Conservation (phyloP, 2,797 vertebrate genomes). For the Aplochiton taeniatus region DNA sequence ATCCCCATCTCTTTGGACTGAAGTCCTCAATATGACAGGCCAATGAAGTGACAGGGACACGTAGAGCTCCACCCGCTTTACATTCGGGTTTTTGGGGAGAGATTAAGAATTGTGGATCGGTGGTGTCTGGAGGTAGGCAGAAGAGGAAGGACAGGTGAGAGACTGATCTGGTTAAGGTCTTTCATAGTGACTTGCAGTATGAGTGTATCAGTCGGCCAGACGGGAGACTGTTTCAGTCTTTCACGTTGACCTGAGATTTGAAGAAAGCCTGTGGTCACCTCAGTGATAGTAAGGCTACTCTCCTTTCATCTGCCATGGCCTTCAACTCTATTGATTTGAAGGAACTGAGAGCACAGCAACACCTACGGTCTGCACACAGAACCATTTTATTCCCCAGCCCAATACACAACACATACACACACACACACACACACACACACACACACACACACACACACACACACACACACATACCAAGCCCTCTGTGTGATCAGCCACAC, state of each 20-base stretch:
- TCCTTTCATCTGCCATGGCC: conserved; percentile 37
- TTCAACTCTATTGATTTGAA: conserved; percentile 60
- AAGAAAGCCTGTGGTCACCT: conserved; percentile 10
- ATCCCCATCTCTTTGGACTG: too few relatives aligned
- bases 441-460: conserved; percentile 26
- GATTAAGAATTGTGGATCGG: too few relatives aligned
- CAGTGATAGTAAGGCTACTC: conserved; percentile 11
- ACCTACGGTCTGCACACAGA: conserved; percentile 52
- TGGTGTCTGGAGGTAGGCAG: not conserved
- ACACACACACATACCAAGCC: conserved; percentile 19
- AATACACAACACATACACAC: conserved; percentile 21
- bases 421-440: conserved; percentile 31
- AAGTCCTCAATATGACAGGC: not conserved
- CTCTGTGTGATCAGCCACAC: conserved; percentile 62
- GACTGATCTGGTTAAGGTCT: conserved; percentile 23
- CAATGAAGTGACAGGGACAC: too few relatives aligned
- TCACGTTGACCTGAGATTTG: not conserved
- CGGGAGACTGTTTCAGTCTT: too few relatives aligned
- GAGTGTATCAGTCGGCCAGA: too few relatives aligned
- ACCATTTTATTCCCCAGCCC: conserved; percentile 51
- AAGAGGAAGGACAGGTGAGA: conserved; percentile 29
- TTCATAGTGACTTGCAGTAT: not conserved
- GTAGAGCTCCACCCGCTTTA: too few relatives aligned
- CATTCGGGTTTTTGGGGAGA: too few relatives aligned
- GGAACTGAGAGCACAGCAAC: conserved; percentile 35